Evolutionary conservation across 64 coral and sea anemone genomes (phyloP).

Genomic region (Pocillopora damicornis): DNA sequence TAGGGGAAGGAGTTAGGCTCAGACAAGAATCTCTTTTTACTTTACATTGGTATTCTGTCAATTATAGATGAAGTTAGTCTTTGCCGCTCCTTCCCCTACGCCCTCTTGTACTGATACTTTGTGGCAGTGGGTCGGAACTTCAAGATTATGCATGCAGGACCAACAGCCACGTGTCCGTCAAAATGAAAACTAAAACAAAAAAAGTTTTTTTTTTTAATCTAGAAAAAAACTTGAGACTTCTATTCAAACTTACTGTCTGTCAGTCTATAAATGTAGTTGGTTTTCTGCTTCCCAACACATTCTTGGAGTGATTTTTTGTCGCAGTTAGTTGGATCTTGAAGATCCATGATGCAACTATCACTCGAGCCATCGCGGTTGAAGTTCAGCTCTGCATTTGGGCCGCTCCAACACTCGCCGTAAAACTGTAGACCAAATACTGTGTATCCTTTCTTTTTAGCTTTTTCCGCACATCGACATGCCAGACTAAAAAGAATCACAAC

Average conservation of each 20-base stretch:
- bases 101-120: too few species aligned
- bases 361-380: slow-evolving; percentile 44
- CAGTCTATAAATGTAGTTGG: slow-evolving; percentile 50
- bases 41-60: neutral
- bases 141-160: too few species aligned
- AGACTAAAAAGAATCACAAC: slow-evolving; percentile 20
- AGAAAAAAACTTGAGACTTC: neutral
- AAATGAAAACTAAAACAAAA: too few species aligned
- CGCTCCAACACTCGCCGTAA: slow-evolving; percentile 80
- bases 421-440: slow-evolving; percentile 60
- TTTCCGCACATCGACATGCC: slow-evolving; percentile 61
- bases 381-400: slow-evolving; percentile 16
- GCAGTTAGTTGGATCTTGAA: slow-evolving; percentile 22
- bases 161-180: too few species aligned
- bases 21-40: too few species aligned
- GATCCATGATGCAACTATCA: slow-evolving; percentile 40
- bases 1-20: too few species aligned
- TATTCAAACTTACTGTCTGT: slow-evolving; percentile 40
- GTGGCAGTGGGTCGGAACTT: too few species aligned
- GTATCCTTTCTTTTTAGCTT: slow-evolving; percentile 49
- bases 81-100: too few species aligned
- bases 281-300: slow-evolving; percentile 15
- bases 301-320: slow-evolving; percentile 3
- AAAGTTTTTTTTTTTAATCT: neutral
- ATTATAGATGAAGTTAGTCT: too few species aligned